Conservation (phyloP, 1,140 invertebrate genomes). For the Zaprionus vittiger region DNA sequence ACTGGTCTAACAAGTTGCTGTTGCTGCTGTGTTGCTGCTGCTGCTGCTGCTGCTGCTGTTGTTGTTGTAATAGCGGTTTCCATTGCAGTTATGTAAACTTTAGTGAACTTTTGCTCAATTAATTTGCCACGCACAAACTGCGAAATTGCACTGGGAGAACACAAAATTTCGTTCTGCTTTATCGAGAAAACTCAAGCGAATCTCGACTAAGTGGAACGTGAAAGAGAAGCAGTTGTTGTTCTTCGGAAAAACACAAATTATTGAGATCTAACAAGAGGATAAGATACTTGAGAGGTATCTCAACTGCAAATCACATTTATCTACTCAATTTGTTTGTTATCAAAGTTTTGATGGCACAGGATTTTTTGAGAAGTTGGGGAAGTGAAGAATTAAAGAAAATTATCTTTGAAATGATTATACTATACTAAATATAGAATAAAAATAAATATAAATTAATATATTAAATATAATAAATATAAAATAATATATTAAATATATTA, state of each 20-base stretch:
- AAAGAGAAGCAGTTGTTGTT: not conserved
- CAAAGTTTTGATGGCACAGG: too few species aligned
- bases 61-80: slow-evolving; percentile 64
- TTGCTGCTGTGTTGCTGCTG: slow-evolving; percentile 7
- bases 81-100: slow-evolving; percentile 71
- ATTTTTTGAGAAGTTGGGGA: too few species aligned
- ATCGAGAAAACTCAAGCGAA: slow-evolving; percentile 12
- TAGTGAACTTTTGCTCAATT: slow-evolving; percentile 68
- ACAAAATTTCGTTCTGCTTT: slow-evolving; percentile 25
- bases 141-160: slow-evolving; percentile 18
- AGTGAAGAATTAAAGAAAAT: too few species aligned
- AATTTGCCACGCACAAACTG: slow-evolving; percentile 57
- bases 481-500: too few species aligned
- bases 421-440: too few species aligned
- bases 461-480: too few species aligned
- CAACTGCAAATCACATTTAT: too few species aligned
- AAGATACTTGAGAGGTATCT: not conserved
- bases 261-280: not conserved
- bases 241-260: not conserved
- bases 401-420: too few species aligned
- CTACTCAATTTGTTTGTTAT: too few species aligned
- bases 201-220: not conserved
- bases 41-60: slow-evolving; percentile 24
- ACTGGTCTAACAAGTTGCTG: slow-evolving; percentile 66
- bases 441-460: too few species aligned